These are phyloP conservation scores for Melanotaenia parkinsoni DNA, from an alignment of 2,797 vertebrate genomes.

Conservation along the genomic window DNA sequence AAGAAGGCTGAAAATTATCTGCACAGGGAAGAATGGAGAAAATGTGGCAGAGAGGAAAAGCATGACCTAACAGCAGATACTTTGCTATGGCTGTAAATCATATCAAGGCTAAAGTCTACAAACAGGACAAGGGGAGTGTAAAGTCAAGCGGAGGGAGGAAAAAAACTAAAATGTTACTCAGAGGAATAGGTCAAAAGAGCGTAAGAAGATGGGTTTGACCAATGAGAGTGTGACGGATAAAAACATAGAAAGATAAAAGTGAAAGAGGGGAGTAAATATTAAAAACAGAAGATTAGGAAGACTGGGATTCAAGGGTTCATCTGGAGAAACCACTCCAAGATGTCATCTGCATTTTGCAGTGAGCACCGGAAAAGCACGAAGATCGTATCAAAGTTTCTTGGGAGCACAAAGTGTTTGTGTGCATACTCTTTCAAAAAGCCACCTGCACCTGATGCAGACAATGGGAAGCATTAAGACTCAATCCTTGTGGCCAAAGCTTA, in stretches of 20 bases:
- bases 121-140: neutral
- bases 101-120: constrained; percentile 36
- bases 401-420: constrained; percentile 16
- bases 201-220: constrained; percentile 3
- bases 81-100: constrained; percentile 66
- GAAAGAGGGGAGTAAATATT: constrained; percentile 7
- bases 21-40: constrained; percentile 53
- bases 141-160: constrained; percentile 8
- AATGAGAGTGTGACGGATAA: neutral
- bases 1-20: constrained; percentile 62
- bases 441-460: constrained; percentile 26
- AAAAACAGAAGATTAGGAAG: neutral
- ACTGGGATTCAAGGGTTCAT: constrained; percentile 65
- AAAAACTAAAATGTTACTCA: neutral
- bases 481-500: constrained; percentile 26
- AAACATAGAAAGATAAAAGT: constrained; percentile 12
- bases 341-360: constrained; percentile 21
- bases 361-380: constrained; percentile 27
- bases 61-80: constrained; percentile 60
- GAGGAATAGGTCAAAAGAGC: neutral
- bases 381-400: constrained; percentile 39
- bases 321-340: constrained; percentile 24
- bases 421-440: constrained; percentile 27
- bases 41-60: constrained; percentile 60
- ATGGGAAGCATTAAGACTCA: constrained; percentile 34